phyloP scores from a whole-genome alignment of 2,113 vertebrate species.

The Apteryx mantelli region DNA sequence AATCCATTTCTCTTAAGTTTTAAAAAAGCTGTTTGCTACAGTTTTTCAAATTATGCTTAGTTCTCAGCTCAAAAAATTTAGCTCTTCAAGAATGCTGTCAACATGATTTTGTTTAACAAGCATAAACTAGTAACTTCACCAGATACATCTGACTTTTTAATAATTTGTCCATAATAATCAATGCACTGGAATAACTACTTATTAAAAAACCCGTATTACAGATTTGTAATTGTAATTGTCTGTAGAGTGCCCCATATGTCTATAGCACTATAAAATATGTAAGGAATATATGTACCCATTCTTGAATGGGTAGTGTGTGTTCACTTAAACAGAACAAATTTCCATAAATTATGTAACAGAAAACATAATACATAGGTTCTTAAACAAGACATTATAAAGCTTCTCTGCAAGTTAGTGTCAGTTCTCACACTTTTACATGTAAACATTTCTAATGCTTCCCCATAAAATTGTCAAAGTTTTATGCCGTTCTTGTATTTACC shows the following conservation, averaged over 20 bases:
- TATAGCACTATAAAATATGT: not conserved
- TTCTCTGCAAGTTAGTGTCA: not conserved
- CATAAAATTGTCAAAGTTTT: not conserved
- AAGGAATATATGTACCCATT: not conserved
- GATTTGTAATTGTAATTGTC: not conserved
- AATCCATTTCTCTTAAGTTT: not conserved
- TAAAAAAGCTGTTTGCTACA: not conserved
- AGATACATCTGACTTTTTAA: not conserved
- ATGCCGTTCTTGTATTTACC: not conserved
- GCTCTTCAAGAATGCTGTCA: not conserved
- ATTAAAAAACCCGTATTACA: not conserved
- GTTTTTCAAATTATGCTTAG: not conserved
- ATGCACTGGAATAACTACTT: not conserved
- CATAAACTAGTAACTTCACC: not conserved
- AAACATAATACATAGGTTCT: not conserved
- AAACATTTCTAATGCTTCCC: not conserved
- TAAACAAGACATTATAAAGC: not conserved
- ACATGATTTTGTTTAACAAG: not conserved
- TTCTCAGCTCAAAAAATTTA: not conserved
- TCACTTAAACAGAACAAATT: not conserved
- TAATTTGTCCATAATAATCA: not conserved
- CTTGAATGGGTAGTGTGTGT: fast-evolving
- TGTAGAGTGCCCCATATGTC: not conserved
- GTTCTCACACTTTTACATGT: not conserved
- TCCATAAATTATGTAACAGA: not conserved